Evolutionary conservation across 2,888 invertebrate genomes (phyloP), one percentile per base, ranked within the genome.

Genomic region (Autographa pulchrina): DNA sequence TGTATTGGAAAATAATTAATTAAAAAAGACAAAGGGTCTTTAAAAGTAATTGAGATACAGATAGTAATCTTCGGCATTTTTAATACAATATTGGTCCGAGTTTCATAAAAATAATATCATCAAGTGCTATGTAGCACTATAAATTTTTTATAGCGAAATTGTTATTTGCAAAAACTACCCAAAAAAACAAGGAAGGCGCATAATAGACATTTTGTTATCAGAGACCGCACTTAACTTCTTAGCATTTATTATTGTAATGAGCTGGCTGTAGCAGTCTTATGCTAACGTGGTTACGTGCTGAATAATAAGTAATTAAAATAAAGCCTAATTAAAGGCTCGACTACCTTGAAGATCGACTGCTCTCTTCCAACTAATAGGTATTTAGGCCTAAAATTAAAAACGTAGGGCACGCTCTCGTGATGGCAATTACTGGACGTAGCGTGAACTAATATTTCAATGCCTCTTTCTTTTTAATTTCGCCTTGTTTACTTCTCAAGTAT

Each of bases 401-500:
- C 25, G 20, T 56, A 13, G 54, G 25, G 20, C 54, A 25, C 54
- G 54, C 54, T 56, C 20, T 56, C 20, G 54, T 20, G 20, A 25
- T 56, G 54, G 54, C 54, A 56, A 56, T 56, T 56, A 56, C 54
- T 56, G 54, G 54, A 25, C 25, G 54, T 25, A 25, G 54, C 54
- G 48, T n/a, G n/a, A 48, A 48, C 54, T 56, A 56, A 56, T 56
- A 25, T 56, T 25, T 56, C 20, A 56, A 56, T 56, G 54, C 54
- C 54, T 56, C 25, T 56, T 56, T 56, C 54, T 56, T 56, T 56
- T 56, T 25, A 56, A 56, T 25, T 72, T 62, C 77, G 64, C 48
- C 20, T 65, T 70, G 68, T 74, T 4, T 0, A 16, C 31, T 59
- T 74, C 58, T 35, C 31, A 67, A n/a, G 59, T 67, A 74, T 54